Evolutionary conservation across 2,888 invertebrate genomes (phyloP), one percentile per base, ranked within the genome.

Genomic region (Phoronis australis): DNA sequence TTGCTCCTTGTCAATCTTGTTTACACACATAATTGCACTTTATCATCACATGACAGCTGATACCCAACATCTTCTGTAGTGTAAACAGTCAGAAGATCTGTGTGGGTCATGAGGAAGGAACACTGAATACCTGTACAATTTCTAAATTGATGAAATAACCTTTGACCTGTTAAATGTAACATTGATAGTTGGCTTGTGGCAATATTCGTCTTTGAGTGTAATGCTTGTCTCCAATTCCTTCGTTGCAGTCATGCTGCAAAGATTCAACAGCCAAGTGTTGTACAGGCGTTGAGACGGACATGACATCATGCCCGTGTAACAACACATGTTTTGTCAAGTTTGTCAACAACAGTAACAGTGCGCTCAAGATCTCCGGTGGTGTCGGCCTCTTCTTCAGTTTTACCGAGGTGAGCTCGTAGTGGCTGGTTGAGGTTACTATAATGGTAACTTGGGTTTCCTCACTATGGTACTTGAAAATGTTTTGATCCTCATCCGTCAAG

Each of bases 331-430:
- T 87, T 80, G 81, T 83, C 83, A 73, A 79, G 88, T 50, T 87
- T 86, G 73, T 84, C 83, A 59, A 87, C 85, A 25, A 90, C 37
- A 69, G 94, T 64, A 85, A 87, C 69, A 85, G 87, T 73, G 92
- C 90, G 1, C 89, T 94, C 71, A 89, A 90, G 73, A 80, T 90
- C 20, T 90, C 90, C 64, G 96, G 95, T 42, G 91, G 91, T 53
- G 87, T 95, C 65, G 94, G 94, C 49, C 81, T 96, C 24, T 93
- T 96, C 82, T 96, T 96, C 81, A 94, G 94, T 73, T 95, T 95
- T 72, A 92, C 94, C 42, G 95, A 95, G 89, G 95, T 94, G 82
- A 81, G 79, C 70, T 22, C 15, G 2, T 12, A 4, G 6, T 27
- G 25, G 1, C 18, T 43, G 25, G 18, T 27, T n/a, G n/a, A n/a